Evolutionary conservation across 2,113 vertebrate species (phyloP).

Genomic region (Stomatorhinus ivindoensis): DNA sequence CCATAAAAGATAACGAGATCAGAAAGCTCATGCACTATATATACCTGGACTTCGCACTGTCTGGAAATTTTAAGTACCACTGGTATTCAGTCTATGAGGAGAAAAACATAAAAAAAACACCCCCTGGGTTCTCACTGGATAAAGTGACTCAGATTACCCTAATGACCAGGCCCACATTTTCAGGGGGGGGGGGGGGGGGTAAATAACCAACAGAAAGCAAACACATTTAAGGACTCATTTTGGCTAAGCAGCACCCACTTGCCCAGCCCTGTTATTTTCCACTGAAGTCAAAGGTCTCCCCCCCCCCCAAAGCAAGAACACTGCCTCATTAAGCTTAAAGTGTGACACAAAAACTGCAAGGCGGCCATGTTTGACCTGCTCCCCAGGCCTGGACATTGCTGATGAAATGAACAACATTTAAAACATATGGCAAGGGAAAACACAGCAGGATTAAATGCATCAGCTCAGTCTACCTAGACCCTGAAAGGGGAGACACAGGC

Average conservation of each 20-base stretch:
- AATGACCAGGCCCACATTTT: not conserved
- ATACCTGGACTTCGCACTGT: not conserved
- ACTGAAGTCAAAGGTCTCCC: not conserved
- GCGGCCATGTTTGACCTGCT: not conserved
- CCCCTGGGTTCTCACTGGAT: not conserved
- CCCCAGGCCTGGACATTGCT: not conserved
- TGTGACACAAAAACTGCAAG: not conserved
- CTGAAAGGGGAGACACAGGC: too few relatives aligned
- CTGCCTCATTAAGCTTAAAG: not conserved
- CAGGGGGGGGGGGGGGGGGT: not conserved
- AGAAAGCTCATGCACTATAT: not conserved
- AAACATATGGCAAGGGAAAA: not conserved
- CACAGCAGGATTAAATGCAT: not conserved
- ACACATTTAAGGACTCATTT: not conserved
- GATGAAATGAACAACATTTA: not conserved
- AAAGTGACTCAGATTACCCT: not conserved
- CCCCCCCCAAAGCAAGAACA: not conserved
- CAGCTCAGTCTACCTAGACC: not conserved
- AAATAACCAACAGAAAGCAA: not conserved
- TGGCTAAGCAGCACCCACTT: not conserved
- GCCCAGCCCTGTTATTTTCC: not conserved
- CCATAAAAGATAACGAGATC: not conserved
- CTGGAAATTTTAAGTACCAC: not conserved
- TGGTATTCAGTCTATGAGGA: not conserved
- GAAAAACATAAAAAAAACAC: not conserved